Evolutionary conservation across 2,888 invertebrate species (phyloP), one percentile per base, ranked within the genome.

Genomic region (Amphiduros pacificus): DNA sequence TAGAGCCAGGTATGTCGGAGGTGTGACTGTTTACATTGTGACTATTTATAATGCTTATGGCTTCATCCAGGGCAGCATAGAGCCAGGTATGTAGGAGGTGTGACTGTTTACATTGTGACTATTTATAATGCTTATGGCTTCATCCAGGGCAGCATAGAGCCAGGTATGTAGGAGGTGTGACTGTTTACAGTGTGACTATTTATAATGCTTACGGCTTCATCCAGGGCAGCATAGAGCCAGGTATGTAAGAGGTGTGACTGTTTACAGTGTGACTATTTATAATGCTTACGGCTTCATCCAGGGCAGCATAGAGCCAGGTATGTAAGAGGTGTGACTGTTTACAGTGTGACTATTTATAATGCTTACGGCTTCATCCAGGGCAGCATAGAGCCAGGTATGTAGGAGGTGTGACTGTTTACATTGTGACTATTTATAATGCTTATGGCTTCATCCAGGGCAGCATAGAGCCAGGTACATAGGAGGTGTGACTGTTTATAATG

Each of bases 161-260:
- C 71, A 74, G 81, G 80, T 69, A 41, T 3, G 27, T 51, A n/a
- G n/a, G n/a, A n/a, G n/a, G n/a, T n/a, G 62, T 62, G 24, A 31
- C 44, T 27, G 65, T 59, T 32, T 40, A 55, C 17, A 32, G 27
- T 6, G 58, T 41, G 11, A 63, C 60, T n/a, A 61, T 78, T 22
- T 70, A 74, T 31, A 81, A 82, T 64, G 74, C 79, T 5, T 71
- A 81, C 9, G 80, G 78, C 17, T 69, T 76, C 6, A 74, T 82
- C 22, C 67, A 73, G 61, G 82, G 82, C 1, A 72, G 72, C 57
- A 50, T 55, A 41, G 60, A 73, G 70, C 36, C 71, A 74, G 81
- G 80, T 69, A 73, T n/a, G n/a, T n/a, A n/a, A n/a, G n/a, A n/a
- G n/a, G n/a, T n/a, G 62, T 62, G 24, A 31, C 44, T 27, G 65